These are phyloP conservation scores for Syngnathus floridae DNA, from an alignment of 2,113 vertebrate genomes.

Conservation along the genomic window DNA sequence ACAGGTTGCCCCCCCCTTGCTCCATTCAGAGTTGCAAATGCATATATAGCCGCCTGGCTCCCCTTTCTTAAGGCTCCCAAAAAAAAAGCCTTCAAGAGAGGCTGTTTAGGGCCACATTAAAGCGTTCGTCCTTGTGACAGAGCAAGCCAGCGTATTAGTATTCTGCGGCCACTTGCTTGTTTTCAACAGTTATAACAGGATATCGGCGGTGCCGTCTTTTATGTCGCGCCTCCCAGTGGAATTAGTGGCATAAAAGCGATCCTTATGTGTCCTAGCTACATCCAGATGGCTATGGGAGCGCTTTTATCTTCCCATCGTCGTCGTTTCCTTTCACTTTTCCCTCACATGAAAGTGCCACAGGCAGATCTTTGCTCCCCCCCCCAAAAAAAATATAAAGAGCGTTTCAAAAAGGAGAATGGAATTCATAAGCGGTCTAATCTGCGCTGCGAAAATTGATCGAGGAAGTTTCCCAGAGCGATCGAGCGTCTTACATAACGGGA, in stretches of 20 bases:
- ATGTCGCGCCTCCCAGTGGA: slow-evolving; percentile 72
- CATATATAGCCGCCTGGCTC: neutral
- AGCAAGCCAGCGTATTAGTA: slow-evolving; percentile 56
- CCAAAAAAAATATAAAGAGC: slow-evolving; percentile 68
- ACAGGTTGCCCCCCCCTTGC: neutral
- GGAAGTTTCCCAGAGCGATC: slow-evolving; percentile 74
- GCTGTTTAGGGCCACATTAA: slow-evolving; percentile 53
- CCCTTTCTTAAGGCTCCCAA: neutral
- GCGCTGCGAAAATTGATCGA: slow-evolving; percentile 73
- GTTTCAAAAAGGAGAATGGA: slow-evolving; percentile 75
- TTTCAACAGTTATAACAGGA: slow-evolving; percentile 75
- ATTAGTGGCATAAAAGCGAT: slow-evolving; percentile 71
- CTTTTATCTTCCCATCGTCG: slow-evolving; percentile 66
- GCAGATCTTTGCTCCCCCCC: slow-evolving; percentile 68
- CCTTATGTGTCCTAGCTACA: slow-evolving; percentile 74
- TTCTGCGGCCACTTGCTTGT: slow-evolving; percentile 68
- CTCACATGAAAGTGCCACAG: slow-evolving; percentile 70
- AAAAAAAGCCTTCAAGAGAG: slow-evolving; percentile 30
- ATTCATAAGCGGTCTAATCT: slow-evolving; percentile 78
- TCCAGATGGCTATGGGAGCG: slow-evolving; percentile 75
- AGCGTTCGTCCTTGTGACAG: slow-evolving; percentile 45
- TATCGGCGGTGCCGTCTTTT: slow-evolving; percentile 72
- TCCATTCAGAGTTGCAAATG: neutral
- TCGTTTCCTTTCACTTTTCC: slow-evolving; percentile 52
- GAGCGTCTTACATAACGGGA: slow-evolving; percentile 71